These are phyloP conservation scores for Chironomus riparius DNA, from an alignment of 2,888 invertebrate species.

Conservation along the genomic window DNA sequence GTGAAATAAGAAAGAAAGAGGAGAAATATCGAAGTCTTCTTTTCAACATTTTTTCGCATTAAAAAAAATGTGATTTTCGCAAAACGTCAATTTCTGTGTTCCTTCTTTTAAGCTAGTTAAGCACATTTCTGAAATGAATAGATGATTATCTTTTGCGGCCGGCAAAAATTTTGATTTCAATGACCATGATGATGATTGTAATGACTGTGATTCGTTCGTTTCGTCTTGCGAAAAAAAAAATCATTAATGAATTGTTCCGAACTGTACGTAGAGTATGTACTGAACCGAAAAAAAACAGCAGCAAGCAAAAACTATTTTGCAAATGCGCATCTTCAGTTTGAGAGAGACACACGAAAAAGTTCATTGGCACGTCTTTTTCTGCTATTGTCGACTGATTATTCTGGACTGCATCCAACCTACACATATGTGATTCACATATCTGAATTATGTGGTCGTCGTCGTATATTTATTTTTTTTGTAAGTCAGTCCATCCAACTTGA, in stretches of 20 bases:
- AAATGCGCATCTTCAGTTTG: not conserved
- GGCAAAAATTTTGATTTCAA: not conserved
- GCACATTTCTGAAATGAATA: not conserved
- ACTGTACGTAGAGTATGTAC: too few species aligned
- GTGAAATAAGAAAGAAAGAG: not conserved
- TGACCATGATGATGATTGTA: not conserved
- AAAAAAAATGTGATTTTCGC: conserved; percentile 6
- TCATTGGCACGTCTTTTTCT: conserved; percentile 16
- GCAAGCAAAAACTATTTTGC: not conserved
- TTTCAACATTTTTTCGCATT: conserved; percentile 6
- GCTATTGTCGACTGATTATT: not conserved
- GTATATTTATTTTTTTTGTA: not conserved
- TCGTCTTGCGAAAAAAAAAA: not conserved
- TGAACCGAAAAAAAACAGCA: not conserved
- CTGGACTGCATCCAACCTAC: conserved; percentile 16
- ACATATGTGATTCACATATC: not conserved
- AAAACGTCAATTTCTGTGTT: not conserved
- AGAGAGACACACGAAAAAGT: not conserved
- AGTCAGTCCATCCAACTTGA: not conserved
- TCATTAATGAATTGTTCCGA: not conserved
- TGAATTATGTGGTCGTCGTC: not conserved
- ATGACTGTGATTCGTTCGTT: not conserved
- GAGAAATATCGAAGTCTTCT: not conserved
- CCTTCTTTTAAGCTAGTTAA: not conserved
- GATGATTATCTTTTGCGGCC: not conserved